These are phyloP conservation scores for Labeo rohita DNA, from an alignment of 2,113 vertebrate genomes.

Conservation along the genomic window DNA sequence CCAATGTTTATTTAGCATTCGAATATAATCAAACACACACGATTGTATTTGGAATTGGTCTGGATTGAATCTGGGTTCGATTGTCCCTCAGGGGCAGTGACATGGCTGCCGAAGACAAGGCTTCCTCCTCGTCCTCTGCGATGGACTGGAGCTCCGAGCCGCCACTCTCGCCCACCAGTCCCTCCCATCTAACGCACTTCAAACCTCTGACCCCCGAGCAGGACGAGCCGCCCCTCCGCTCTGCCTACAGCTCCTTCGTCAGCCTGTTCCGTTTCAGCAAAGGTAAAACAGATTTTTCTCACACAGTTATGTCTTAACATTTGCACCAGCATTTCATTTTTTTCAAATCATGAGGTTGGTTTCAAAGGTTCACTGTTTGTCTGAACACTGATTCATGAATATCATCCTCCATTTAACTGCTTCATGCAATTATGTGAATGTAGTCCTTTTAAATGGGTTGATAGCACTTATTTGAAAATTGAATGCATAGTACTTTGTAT, in stretches of 20 bases:
- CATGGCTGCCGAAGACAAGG: constrained; percentile 93
- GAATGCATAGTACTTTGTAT: neutral
- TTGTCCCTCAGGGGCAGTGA: constrained; percentile 73
- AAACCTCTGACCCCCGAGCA: constrained; percentile 96
- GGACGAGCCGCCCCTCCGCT: constrained; percentile 94
- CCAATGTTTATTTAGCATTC: neutral
- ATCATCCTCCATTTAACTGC: neutral
- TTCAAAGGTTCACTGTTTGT: constrained; percentile 11
- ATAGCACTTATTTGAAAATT: neutral
- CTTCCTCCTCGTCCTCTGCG: constrained; percentile 77
- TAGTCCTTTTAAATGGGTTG: neutral
- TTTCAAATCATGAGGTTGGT: neutral
- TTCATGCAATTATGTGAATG: neutral
- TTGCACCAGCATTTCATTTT: neutral
- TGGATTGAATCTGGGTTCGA: neutral
- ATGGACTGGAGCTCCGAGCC: constrained; percentile 82
- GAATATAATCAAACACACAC: neutral
- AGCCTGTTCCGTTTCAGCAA: constrained; percentile 96
- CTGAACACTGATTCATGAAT: neutral
- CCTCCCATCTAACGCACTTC: constrained; percentile 96
- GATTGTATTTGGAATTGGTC: neutral
- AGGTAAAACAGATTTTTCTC: constrained; percentile 75
- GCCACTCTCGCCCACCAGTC: constrained; percentile 83
- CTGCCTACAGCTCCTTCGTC: constrained; percentile 97
- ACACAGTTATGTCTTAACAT: neutral